A percentile compares a stretch with the other conserved stretches of the same genome.
Conservation (phyloP, 2,888 invertebrate genomes). For the Dione vanillae region DNA sequence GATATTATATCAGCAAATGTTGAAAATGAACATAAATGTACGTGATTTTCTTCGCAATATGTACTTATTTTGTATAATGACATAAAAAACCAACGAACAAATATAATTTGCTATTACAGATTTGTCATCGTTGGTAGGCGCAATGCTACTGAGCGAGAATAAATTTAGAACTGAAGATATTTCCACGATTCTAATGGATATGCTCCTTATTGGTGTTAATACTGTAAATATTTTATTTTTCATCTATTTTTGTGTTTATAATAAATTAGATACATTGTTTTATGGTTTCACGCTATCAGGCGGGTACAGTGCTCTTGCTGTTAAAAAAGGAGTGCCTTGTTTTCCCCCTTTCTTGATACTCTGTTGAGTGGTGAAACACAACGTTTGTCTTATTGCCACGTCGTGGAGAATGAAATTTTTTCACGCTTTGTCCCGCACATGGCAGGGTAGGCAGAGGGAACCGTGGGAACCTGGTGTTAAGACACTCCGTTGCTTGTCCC, state of each 20-base stretch:
- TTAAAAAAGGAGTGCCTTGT: too few species aligned
- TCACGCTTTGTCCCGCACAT: too few species aligned
- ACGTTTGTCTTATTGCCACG: too few species aligned
- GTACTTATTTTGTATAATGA: neutral
- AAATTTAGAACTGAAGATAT: slow-evolving; percentile 85
- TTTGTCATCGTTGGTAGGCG: slow-evolving; percentile 75
- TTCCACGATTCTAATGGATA: slow-evolving; percentile 86
- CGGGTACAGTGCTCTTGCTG: too few species aligned
- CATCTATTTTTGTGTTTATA: too few species aligned
- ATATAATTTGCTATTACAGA: slow-evolving; percentile 43
- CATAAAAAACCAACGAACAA: neutral
- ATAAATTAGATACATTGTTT: too few species aligned
- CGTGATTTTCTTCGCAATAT: slow-evolving; percentile 38
- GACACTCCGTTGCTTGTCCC: too few species aligned
- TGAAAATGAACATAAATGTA: slow-evolving; percentile 55
- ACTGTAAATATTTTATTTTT: slow-evolving; percentile 73
- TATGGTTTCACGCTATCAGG: neutral
- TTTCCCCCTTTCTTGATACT: too few species aligned
- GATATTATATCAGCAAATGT: slow-evolving; percentile 60
- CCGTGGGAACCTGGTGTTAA: too few species aligned
- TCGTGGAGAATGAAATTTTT: too few species aligned
- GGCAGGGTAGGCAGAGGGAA: too few species aligned
- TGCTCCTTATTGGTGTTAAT: slow-evolving; percentile 87
- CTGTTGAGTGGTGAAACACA: too few species aligned
- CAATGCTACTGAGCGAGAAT: slow-evolving; percentile 81